Percentiles rank a stretch among this genome's conserved stretches.
phyloP scores from a whole-genome alignment of 1,140 invertebrate genomes.

The Hesperophylax magnus region DNA sequence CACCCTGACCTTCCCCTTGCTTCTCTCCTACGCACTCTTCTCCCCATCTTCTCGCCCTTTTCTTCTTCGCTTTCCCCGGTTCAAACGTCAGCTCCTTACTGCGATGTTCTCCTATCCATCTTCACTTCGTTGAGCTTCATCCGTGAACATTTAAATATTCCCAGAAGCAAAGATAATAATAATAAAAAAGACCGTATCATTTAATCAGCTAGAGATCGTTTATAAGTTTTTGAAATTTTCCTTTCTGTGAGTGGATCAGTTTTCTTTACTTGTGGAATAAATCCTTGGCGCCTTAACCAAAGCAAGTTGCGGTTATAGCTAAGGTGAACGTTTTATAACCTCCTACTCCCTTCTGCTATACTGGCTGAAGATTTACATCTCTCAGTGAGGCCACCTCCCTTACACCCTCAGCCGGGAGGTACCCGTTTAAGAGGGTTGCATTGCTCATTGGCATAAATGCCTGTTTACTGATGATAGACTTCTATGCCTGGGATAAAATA shows the following conservation, averaged over 20 bases:
- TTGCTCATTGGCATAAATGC: conserved; percentile 51
- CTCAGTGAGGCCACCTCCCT: conserved; percentile 37
- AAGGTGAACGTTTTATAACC: conserved; percentile 57
- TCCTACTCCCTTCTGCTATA: conserved; percentile 47
- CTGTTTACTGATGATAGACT: conserved; percentile 46
- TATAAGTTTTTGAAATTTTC: no score
- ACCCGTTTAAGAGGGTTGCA: conserved; percentile 34
- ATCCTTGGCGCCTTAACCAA: conserved; percentile 21
- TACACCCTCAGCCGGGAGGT: neutral
- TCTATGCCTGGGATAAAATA: conserved; percentile 10
- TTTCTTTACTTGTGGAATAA: no score
- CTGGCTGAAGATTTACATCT: conserved; percentile 55
- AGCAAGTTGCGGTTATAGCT: conserved; percentile 52
- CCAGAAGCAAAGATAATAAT: no score
- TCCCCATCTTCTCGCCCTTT: neutral
- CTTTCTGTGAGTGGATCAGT: no score
- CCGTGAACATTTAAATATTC: no score
- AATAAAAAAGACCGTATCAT: no score
- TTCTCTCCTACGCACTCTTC: conserved; percentile 11
- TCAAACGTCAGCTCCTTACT: conserved; percentile 33
- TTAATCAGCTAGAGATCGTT: no score
- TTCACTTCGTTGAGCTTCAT: neutral
- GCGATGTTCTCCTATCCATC: conserved; percentile 30
- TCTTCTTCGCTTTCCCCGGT: conserved; percentile 4
- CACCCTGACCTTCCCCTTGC: conserved; percentile 22